Conservation (phyloP, 2,113 vertebrate species). For the Pedionomus torquatus region DNA sequence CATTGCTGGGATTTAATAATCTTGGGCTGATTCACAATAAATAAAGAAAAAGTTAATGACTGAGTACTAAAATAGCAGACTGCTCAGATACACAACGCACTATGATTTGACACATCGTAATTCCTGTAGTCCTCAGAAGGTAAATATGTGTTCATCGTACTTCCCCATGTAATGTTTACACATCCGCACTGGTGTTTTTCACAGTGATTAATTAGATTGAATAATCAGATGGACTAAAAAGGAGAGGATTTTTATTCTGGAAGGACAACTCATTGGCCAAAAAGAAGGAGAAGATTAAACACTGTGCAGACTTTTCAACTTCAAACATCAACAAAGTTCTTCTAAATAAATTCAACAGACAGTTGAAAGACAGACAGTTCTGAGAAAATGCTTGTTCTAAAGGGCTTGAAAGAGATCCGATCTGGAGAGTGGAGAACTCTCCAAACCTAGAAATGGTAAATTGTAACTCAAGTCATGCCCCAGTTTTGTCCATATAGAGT, state of each 20-base stretch:
- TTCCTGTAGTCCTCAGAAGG: background rate
- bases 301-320: constrained; percentile 37
- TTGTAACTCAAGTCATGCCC: background rate
- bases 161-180: constrained; percentile 17
- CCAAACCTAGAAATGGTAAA: background rate
- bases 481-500: background rate
- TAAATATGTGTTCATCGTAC: constrained; percentile 25
- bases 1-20: background rate
- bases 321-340: constrained; percentile 59
- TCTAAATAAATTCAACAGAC: constrained; percentile 58
- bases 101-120: background rate
- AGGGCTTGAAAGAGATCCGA: constrained; percentile 7
- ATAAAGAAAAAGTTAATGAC: constrained; percentile 14
- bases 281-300: constrained; percentile 50
- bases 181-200: constrained; percentile 14
- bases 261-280: constrained; percentile 4
- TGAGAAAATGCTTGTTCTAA: constrained; percentile 49
- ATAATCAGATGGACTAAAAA: constrained; percentile 57
- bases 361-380: background rate
- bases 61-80: background rate
- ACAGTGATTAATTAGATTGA: constrained; percentile 48
- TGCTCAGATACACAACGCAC: background rate
- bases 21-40: background rate
- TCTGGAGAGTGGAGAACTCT: constrained; percentile 4
- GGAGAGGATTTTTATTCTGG: constrained; percentile 55